Base-by-base conservation (phyloP, 1,140 invertebrate genomes). In the Bombus picipes region DNA sequence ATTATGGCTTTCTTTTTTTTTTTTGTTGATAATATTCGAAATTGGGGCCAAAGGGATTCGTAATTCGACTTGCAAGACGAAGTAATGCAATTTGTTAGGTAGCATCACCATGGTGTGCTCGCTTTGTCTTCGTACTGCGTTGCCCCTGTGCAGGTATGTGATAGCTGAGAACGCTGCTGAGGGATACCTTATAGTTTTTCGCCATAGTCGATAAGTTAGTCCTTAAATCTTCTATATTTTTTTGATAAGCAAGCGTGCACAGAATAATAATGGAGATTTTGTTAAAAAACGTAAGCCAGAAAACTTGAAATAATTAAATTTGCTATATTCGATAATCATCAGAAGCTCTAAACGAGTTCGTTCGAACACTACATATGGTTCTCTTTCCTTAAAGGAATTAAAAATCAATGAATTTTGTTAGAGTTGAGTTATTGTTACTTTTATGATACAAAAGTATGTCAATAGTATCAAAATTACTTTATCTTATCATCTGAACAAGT, bases 181-280 rank as follows among this genome's bases (percentile, higher is more conserved):
- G 89, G 37, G 92, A 92, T 72, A 95, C 92, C 92, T 94, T 95
- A 91, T 94, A 95, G 94, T 95, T 94, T 95, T 95, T 95, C 91
- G 93, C 83, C 85, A 86, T 22, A 83, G 86, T 65, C 90, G 95
- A 84, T 91, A 93, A 25, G 92, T 95, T 83, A 89, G 94, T 80
- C 95, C 94, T 89, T 94, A 95, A 83, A 92, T 93, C 85, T 95
- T 94, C 88, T 96, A 95, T 94, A 74, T 90, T 88, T 10, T 47
- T 89, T 86, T 83, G 34, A 78, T 77, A 85, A 90, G 89, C 84
- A 88, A 91, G 90, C 91, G 74, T 92, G 90, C 86, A 75, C 85
- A 90, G 37, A 91, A 76, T n/a, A 70, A 83, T 34, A 53, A 3
- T 34, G 41, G 41, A 71, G 43, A 65, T 86, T 82, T 82, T 32